Evolutionary conservation across 2,888 invertebrate species (phyloP), one percentile per base, ranked within the genome.

Genomic region (Calliphora vomitoria): DNA sequence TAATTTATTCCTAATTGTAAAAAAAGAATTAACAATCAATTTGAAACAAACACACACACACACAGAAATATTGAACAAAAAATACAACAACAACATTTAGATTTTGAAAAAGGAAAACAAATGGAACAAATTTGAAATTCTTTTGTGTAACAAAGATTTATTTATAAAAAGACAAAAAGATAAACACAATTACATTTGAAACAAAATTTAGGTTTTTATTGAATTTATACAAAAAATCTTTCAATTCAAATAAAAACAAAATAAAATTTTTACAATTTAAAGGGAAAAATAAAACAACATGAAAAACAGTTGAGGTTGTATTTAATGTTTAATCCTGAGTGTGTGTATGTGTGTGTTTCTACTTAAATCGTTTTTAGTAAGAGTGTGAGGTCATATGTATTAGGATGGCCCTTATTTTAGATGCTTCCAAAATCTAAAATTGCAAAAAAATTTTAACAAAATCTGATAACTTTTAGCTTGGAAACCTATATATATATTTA

Each of bases 21-120:
- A 18, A 55, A 53, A 55, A 38, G 2, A 8, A 13, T 53, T 41
- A 58, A 76, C 60, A 76, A 41, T 20, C 13, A 44, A 76, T 13
- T 68, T 68, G 10, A 53, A 69, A 53, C 41, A 18, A 11, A 66
- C 18, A 5, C 4, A 25, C 5, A 68, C 15, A 71, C 50, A 76
- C 8, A 66, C 31, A 69, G 0, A 75, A 62, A 71, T 58, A 68
- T 41, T 38, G n/a, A 50, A 15, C 71, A 66, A 35, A 64, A 62
- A 76, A 84, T 79, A 62, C 68, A 62, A 62, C 68, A 62, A 62
- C 68, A 62, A 84, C 79, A 85, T 79, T 50, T 47, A 85, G 60
- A 85, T 75, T 75, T 85, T 50, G 1, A n/a, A 31, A 76, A 83
- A 58, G n/a, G 15, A 38, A 15, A 20, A 50, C 6, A 60, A 53